Conservation (phyloP, 2,888 invertebrate species). For the Keiferia lycopersicella region DNA sequence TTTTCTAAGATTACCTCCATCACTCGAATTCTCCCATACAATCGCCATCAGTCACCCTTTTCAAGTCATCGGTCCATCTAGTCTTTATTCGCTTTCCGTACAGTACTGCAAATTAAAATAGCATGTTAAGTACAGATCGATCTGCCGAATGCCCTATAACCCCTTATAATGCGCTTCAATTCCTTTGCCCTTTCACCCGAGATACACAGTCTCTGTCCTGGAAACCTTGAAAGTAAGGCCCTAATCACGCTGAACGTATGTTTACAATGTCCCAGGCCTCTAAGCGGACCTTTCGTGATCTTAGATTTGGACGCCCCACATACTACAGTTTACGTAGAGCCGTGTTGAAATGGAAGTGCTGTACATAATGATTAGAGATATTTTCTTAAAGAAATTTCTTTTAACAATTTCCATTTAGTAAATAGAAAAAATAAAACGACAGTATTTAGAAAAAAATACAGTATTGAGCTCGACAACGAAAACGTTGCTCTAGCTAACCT, state of each 20-base stretch:
- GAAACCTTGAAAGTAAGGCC: slow-evolving; percentile 15
- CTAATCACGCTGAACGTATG: slow-evolving; percentile 31
- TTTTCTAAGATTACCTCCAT: no score
- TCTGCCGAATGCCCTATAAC: background rate
- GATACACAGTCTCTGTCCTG: slow-evolving; percentile 7
- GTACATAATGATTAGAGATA: no score
- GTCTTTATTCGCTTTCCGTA: background rate
- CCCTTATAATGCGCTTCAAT: slow-evolving; percentile 1
- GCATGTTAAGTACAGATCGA: background rate
- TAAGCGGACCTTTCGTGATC: slow-evolving; percentile 55
- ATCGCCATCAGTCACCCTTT: no score
- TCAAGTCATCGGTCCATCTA: no score
- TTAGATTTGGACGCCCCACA: slow-evolving; percentile 70
- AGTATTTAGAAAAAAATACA: no score
- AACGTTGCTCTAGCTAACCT: no score
- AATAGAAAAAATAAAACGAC: no score
- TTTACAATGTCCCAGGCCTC: slow-evolving; percentile 24
- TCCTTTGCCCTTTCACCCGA: slow-evolving; percentile 15
- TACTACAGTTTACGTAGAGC: slow-evolving; percentile 35
- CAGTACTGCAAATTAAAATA: background rate
- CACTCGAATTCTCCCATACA: no score
- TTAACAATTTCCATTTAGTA: background rate
- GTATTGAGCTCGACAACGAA: no score
- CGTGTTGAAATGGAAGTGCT: slow-evolving; percentile 28
- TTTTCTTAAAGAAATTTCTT: no score